A percentile compares a stretch with the other conserved stretches of the same genome.
Evolutionary conservation across 2,797 vertebrate species (phyloP).

Genomic region (Tenualosa thibaudeaui): DNA sequence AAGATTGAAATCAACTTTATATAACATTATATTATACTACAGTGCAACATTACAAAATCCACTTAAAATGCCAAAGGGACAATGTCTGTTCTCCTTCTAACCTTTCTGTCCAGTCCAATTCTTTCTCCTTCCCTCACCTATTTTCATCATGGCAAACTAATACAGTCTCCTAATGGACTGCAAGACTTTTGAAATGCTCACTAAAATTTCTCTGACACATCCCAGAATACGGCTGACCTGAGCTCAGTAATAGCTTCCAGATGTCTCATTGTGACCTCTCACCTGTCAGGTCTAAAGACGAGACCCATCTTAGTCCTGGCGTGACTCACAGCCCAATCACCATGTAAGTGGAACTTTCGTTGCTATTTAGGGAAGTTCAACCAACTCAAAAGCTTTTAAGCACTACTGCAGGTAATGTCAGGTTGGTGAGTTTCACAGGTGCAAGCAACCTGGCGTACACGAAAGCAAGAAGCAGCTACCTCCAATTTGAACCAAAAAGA

Average conservation of each 20-base stretch:
- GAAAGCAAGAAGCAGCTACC: background rate
- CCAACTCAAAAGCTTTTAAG: background rate
- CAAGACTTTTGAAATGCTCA: background rate
- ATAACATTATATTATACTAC: background rate
- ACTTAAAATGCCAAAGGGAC: background rate
- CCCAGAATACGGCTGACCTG: background rate
- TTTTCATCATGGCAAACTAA: background rate
- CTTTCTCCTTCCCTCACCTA: background rate
- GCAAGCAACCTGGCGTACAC: background rate
- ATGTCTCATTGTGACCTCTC: constrained; percentile 1
- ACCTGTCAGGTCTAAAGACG: background rate
- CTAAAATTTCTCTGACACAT: background rate
- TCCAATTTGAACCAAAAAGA: too few species aligned
- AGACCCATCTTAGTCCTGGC: background rate
- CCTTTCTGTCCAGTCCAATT: background rate
- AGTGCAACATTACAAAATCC: background rate
- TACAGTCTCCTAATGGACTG: background rate
- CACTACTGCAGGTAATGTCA: background rate
- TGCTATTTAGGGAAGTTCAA: background rate
- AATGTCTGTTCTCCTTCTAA: background rate
- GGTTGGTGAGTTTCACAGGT: background rate
- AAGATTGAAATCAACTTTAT: background rate
- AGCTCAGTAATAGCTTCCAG: background rate
- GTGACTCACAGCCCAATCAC: background rate
- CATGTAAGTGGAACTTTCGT: background rate